These are phyloP conservation scores for Trichosurus vulpecula DNA, from an alignment of 2,797 vertebrate genomes.

Conservation along the genomic window DNA sequence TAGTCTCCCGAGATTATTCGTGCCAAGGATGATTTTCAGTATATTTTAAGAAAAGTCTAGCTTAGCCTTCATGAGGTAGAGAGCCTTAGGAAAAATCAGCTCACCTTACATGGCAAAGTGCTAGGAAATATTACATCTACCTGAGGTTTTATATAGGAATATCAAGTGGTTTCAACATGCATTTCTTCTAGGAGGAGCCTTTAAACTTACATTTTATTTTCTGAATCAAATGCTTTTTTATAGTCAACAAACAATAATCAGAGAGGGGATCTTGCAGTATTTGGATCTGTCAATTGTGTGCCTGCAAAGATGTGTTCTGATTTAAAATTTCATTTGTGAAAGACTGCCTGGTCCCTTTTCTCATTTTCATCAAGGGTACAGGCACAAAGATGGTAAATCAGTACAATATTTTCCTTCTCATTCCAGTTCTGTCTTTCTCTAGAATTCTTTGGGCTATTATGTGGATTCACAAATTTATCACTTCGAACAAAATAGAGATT, in stretches of 20 bases:
- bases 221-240: neutral
- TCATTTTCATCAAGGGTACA: neutral
- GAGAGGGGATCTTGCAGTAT: neutral
- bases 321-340: neutral
- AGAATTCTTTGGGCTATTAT: conserved; percentile 33
- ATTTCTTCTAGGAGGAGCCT: neutral
- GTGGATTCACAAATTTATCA: conserved; percentile 60
- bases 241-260: neutral
- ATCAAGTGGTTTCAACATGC: neutral
- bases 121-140: neutral
- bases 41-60: neutral
- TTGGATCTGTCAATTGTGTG: neutral
- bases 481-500: conserved; percentile 54
- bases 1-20: neutral
- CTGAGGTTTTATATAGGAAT: neutral
- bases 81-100: neutral
- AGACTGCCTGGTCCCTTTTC: neutral
- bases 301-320: neutral
- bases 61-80: neutral
- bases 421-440: conserved; percentile 48
- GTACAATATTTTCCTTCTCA: conserved; percentile 24
- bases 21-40: neutral
- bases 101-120: neutral
- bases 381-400: neutral
- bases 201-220: neutral